Evolutionary conservation across 2,888 invertebrate species (phyloP).

Genomic region (Boloria euphrosyne): DNA sequence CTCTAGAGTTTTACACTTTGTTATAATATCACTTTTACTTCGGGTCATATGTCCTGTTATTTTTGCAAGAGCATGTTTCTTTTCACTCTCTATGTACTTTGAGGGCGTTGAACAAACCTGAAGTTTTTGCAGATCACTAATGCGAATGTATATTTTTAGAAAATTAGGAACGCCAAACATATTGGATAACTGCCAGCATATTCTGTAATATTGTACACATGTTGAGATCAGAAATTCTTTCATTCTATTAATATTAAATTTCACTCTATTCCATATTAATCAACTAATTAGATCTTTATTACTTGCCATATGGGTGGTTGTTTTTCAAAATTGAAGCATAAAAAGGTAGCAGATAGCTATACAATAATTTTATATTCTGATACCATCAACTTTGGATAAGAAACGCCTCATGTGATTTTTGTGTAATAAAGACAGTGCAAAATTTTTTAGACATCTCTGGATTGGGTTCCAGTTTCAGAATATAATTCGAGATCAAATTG

Average conservation of each 20-base stretch:
- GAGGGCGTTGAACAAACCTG: slow-evolving; percentile 44
- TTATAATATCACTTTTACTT: neutral
- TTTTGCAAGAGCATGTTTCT: neutral
- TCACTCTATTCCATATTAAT: slow-evolving; percentile 33
- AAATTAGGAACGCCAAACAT: slow-evolving; percentile 55
- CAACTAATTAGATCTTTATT: slow-evolving; percentile 29
- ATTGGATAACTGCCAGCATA: slow-evolving; percentile 70
- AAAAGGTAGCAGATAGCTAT: slow-evolving; percentile 59
- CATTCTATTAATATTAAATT: slow-evolving; percentile 42
- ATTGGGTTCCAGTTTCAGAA: slow-evolving; percentile 80
- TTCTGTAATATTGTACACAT: slow-evolving; percentile 45
- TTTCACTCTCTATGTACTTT: slow-evolving; percentile 3
- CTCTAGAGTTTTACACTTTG: neutral
- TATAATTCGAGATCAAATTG: slow-evolving; percentile 75
- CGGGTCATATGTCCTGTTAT: neutral
- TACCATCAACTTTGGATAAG: neutral
- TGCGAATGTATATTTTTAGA: slow-evolving; percentile 70
- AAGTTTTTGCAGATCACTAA: slow-evolving; percentile 63
- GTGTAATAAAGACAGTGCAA: slow-evolving; percentile 34
- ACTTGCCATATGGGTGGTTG: slow-evolving; percentile 72
- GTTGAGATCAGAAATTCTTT: slow-evolving; percentile 38
- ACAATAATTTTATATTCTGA: slow-evolving; percentile 20
- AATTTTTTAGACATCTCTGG: slow-evolving; percentile 74
- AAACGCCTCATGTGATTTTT: slow-evolving; percentile 17
- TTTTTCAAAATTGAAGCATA: slow-evolving; percentile 72